These are phyloP conservation scores for Nebria ingens DNA, from an alignment of 1,140 invertebrate genomes.

Conservation along the genomic window DNA sequence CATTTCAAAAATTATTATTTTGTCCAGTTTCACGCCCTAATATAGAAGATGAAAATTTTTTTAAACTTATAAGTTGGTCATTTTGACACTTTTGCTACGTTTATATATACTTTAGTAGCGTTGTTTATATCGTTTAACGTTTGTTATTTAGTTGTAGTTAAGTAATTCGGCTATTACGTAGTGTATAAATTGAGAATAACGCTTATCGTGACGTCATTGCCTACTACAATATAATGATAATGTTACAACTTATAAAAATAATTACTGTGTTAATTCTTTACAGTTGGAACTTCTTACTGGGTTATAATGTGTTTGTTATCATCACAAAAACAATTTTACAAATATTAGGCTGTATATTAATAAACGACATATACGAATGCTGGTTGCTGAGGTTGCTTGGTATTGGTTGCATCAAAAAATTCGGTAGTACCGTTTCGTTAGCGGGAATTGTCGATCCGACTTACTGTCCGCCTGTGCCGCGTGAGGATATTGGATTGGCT, in stretches of 20 bases:
- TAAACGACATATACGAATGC: slow-evolving; percentile 56
- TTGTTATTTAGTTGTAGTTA: too few species aligned
- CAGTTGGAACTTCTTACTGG: slow-evolving; percentile 85
- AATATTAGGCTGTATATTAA: slow-evolving; percentile 82
- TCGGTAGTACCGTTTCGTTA: slow-evolving; percentile 35
- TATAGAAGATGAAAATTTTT: too few species aligned
- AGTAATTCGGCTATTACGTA: neutral
- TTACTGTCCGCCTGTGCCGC: slow-evolving; percentile 54
- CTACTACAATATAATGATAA: neutral
- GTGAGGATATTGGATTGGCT: slow-evolving; percentile 72
- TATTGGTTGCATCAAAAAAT: slow-evolving; percentile 75
- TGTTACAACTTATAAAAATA: slow-evolving; percentile 5
- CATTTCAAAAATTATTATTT: too few species aligned
- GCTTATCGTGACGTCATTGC: too few species aligned
- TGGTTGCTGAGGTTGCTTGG: slow-evolving; percentile 87
- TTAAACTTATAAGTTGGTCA: too few species aligned
- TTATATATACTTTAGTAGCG: too few species aligned
- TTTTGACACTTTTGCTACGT: too few species aligned
- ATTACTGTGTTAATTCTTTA: slow-evolving; percentile 22
- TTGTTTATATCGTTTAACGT: too few species aligned
- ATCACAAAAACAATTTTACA: slow-evolving; percentile 75
- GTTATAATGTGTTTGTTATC: slow-evolving; percentile 85
- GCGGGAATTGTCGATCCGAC: slow-evolving; percentile 12
- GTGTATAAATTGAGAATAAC: too few species aligned
- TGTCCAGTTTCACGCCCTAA: too few species aligned